Evolutionary conservation across 2,113 vertebrate genomes (phyloP).

Genomic region (Toxotes jaculatrix): DNA sequence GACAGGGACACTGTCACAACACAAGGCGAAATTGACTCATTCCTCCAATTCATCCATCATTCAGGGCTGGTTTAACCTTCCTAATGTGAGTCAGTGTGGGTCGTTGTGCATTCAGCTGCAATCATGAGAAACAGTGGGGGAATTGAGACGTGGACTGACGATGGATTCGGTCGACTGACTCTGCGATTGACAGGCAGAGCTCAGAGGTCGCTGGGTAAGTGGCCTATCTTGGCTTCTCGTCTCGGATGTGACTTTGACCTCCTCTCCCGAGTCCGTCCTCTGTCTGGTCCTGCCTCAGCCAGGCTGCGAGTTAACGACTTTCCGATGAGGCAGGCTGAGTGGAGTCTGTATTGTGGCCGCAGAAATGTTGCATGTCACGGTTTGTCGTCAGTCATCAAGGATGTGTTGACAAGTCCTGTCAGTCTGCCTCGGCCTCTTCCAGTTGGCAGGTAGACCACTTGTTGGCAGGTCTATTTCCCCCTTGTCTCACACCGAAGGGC

Average conservation of each 20-base stretch:
- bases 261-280: constrained; percentile 17
- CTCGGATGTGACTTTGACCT: constrained; percentile 18
- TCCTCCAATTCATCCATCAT: constrained; percentile 60
- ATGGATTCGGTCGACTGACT: constrained; percentile 31
- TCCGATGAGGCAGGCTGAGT: not conserved
- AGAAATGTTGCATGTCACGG: constrained; percentile 37
- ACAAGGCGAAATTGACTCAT: not conserved
- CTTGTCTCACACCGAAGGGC: constrained; percentile 39
- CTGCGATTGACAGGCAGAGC: constrained; percentile 40
- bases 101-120: constrained; percentile 18
- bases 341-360: constrained; percentile 15
- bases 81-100: constrained; percentile 35
- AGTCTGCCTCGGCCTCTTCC: constrained; percentile 42
- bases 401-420: constrained; percentile 60
- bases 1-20: not conserved
- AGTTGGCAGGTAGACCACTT: constrained; percentile 55
- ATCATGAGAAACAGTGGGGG: constrained; percentile 9
- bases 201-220: constrained; percentile 51
- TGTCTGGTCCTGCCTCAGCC: not conserved
- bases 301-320: constrained; percentile 16
- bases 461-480: constrained; percentile 64
- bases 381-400: constrained; percentile 49
- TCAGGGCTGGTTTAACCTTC: constrained; percentile 42
- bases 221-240: constrained; percentile 8
- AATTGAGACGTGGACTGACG: constrained; percentile 36